A percentile compares a stretch with the other conserved stretches of the same genome.
These are phyloP conservation scores for Ochotona princeps DNA, from an alignment of 2,113 vertebrate species.

Conservation along the genomic window DNA sequence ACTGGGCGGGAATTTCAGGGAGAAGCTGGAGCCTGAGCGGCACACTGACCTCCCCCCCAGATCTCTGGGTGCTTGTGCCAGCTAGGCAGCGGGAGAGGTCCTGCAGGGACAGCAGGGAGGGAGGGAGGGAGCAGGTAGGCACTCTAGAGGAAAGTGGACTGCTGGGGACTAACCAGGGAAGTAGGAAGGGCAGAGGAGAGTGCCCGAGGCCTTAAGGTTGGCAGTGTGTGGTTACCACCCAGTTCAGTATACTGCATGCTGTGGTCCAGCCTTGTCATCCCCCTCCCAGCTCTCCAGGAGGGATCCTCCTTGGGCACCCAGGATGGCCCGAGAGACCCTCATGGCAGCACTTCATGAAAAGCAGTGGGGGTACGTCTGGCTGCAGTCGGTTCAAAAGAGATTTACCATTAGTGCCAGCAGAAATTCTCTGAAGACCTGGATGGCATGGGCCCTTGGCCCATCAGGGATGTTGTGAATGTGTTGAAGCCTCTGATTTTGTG, in stretches of 20 bases:
- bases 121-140: neutral
- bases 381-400: neutral
- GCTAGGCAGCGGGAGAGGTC: fast-evolving
- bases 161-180: neutral
- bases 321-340: neutral
- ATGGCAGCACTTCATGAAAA: neutral
- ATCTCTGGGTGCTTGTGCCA: neutral
- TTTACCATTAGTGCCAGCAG: neutral
- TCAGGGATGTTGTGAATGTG: neutral
- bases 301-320: neutral
- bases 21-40: neutral
- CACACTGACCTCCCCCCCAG: neutral
- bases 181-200: neutral
- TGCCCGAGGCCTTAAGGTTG: neutral
- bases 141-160: neutral
- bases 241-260: too few species aligned
- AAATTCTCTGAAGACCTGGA: neutral
- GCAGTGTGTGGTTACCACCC: too few species aligned
- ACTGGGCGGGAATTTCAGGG: neutral
- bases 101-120: neutral
- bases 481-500: neutral
- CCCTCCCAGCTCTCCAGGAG: neutral
- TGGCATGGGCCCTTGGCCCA: neutral
- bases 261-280: neutral
- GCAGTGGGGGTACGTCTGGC: neutral